Conservation (phyloP, 2,113 vertebrate genomes). For the Hiodon alosoides region DNA sequence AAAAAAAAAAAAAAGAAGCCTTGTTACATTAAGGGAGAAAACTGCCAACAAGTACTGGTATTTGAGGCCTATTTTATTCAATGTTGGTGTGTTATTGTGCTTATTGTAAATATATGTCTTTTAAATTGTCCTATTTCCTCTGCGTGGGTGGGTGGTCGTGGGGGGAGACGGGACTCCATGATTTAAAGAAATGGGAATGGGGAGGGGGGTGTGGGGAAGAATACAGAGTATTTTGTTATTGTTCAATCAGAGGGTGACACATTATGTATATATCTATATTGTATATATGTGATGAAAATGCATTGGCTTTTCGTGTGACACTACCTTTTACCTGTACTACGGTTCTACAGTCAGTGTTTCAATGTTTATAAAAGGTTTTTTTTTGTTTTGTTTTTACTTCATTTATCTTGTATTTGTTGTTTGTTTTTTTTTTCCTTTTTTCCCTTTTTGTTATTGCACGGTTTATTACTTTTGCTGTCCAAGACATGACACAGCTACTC, state of each 20-base stretch:
- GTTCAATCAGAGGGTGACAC: slow-evolving; percentile 80
- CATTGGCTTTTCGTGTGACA: slow-evolving; percentile 85
- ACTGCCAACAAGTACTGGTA: slow-evolving; percentile 70
- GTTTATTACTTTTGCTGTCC: slow-evolving; percentile 86
- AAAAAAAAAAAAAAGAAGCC: slow-evolving; percentile 36
- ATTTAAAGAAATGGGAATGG: slow-evolving; percentile 38
- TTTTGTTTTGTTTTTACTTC: slow-evolving; percentile 53
- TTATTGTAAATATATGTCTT: slow-evolving; percentile 83
- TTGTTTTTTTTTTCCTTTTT: slow-evolving; percentile 58
- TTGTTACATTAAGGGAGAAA: slow-evolving; percentile 65
- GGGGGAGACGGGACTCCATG: slow-evolving; percentile 60
- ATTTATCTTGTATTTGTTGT: slow-evolving; percentile 68
- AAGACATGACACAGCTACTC: slow-evolving; percentile 76
- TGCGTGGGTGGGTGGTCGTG: slow-evolving; percentile 49
- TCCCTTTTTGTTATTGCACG: slow-evolving; percentile 83
- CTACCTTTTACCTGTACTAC: slow-evolving; percentile 84
- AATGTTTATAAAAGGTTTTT: slow-evolving; percentile 83
- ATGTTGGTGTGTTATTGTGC: slow-evolving; percentile 82
- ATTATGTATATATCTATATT: slow-evolving; percentile 91
- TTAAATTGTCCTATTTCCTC: slow-evolving; percentile 73
- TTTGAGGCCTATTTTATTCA: slow-evolving; percentile 75
- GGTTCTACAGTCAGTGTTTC: slow-evolving; percentile 91
- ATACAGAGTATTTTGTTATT: slow-evolving; percentile 93
- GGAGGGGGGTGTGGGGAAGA: slow-evolving; percentile 50
- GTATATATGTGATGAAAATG: slow-evolving; percentile 92